Evolutionary conservation across 2,797 vertebrate species (phyloP).

Genomic region (Capromys pilorides): DNA sequence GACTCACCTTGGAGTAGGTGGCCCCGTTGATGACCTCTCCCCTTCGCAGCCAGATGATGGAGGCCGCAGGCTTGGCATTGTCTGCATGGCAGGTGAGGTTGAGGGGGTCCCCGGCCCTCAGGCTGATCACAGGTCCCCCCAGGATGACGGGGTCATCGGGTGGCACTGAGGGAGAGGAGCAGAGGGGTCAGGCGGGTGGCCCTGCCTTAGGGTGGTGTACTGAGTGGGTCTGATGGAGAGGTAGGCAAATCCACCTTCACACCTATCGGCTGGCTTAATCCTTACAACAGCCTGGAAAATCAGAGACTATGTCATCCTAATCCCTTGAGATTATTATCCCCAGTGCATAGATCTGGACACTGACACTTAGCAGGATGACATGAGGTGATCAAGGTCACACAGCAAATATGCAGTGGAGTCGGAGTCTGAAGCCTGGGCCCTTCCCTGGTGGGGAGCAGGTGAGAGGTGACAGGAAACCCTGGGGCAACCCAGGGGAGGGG

Average conservation of each 20-base stretch:
- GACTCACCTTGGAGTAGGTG: slow-evolving; percentile 96
- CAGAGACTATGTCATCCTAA: neutral
- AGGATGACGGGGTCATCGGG: slow-evolving; percentile 96
- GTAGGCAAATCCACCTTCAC: neutral
- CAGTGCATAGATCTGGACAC: neutral
- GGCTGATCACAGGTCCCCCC: slow-evolving; percentile 95
- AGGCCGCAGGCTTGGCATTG: slow-evolving; percentile 97
- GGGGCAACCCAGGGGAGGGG: neutral
- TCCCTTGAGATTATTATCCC: neutral
- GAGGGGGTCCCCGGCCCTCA: slow-evolving; percentile 95
- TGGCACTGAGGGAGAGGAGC: slow-evolving; percentile 89
- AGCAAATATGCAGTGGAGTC: neutral
- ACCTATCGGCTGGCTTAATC: neutral
- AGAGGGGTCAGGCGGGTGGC: slow-evolving; percentile 29
- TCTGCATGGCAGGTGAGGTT: slow-evolving; percentile 98
- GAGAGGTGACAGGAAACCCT: neutral
- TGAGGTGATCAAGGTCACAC: neutral
- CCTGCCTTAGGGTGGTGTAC: neutral
- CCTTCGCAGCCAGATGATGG: slow-evolving; percentile 96
- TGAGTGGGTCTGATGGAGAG: neutral
- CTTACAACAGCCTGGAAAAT: neutral
- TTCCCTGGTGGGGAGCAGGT: neutral
- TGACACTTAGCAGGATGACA: neutral
- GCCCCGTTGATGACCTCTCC: slow-evolving; percentile 97
- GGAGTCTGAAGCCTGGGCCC: neutral